phyloP scores from a whole-genome alignment of 2,113 vertebrate species.

The Laterallus jamaicensis region DNA sequence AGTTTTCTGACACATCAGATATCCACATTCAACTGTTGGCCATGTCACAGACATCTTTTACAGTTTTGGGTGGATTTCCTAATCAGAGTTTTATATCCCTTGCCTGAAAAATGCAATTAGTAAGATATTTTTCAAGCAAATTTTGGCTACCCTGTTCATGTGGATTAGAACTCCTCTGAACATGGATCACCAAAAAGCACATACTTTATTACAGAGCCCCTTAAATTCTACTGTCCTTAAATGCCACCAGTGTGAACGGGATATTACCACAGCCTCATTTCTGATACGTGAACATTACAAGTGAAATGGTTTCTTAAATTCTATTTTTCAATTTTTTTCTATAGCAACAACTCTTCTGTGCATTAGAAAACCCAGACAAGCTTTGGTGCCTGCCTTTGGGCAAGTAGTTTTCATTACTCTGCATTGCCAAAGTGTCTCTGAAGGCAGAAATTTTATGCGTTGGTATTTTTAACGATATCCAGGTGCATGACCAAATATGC shows the following conservation, averaged over 20 bases:
- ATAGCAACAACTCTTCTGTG: neutral
- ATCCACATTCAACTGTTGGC: neutral
- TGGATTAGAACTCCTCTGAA: neutral
- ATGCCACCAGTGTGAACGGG: neutral
- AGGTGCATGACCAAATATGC: neutral
- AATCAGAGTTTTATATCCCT: neutral
- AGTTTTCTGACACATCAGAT: neutral
- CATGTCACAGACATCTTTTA: neutral
- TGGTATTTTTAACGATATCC: neutral
- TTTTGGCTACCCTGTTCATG: neutral
- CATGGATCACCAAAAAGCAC: neutral
- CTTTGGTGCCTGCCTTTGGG: neutral
- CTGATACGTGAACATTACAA: neutral
- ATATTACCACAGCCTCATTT: neutral
- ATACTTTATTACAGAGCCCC: neutral
- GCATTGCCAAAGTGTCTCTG: neutral
- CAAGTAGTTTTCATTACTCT: neutral
- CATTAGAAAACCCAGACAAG: neutral
- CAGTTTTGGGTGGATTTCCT: neutral
- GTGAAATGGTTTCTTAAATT: neutral
- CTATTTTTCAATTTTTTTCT: rapidly evolving
- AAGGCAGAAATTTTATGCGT: neutral
- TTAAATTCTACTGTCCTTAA: neutral
- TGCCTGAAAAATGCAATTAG: neutral
- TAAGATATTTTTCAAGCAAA: neutral